Percentiles rank a stretch among this genome's conserved stretches.
These are phyloP conservation scores for Scrobipalpa costella DNA, from an alignment of 2,888 invertebrate species.

Conservation along the genomic window DNA sequence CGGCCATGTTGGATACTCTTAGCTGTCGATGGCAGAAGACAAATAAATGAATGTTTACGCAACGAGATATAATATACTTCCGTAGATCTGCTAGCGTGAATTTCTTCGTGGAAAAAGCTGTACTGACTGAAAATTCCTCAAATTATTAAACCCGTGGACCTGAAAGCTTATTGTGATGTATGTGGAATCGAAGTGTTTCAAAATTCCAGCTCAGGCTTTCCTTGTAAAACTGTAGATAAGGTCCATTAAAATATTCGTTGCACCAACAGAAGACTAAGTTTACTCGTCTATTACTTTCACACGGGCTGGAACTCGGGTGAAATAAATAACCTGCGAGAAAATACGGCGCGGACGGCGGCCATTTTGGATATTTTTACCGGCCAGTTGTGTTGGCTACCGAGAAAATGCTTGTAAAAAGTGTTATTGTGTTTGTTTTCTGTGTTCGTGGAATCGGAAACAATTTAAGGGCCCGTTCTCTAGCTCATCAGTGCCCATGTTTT, in stretches of 20 bases:
- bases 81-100: too few relatives aligned
- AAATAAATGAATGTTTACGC: too few relatives aligned
- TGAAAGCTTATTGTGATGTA: too few relatives aligned
- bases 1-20: too few relatives aligned
- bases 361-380: conserved; percentile 13
- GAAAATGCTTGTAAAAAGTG: neutral
- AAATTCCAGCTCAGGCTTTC: neutral
- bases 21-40: too few relatives aligned
- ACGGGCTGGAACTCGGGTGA: neutral
- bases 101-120: too few relatives aligned
- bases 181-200: neutral
- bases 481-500: too few relatives aligned
- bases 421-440: neutral
- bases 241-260: too few relatives aligned
- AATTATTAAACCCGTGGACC: too few relatives aligned
- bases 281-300: neutral
- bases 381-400: neutral
- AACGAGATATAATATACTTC: too few relatives aligned
- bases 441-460: neutral
- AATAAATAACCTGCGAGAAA: neutral
- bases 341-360: neutral
- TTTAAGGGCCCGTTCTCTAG: neutral
- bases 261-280: neutral
- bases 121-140: too few relatives aligned
- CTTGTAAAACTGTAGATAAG: neutral